phyloP scores from a whole-genome alignment of 2,797 vertebrate genomes.

The Notolabrus celidotus region DNA sequence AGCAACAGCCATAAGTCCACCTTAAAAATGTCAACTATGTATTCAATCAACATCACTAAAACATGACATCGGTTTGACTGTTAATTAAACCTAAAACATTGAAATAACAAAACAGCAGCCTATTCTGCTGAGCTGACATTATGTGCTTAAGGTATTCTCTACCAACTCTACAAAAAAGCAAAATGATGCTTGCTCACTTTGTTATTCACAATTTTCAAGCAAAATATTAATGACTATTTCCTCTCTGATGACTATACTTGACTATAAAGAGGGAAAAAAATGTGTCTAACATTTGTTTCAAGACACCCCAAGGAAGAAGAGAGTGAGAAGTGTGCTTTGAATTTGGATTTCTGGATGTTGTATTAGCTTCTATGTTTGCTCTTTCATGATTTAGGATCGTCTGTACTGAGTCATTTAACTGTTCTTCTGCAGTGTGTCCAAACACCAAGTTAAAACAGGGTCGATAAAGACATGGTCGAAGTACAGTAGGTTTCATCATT shows the following conservation, averaged over 20 bases:
- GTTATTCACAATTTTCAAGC: not conserved
- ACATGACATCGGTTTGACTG: not conserved
- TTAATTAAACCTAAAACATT: not conserved
- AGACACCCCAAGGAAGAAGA: not conserved
- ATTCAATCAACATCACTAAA: not conserved
- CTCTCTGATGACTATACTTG: not conserved
- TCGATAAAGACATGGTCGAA: too few species aligned
- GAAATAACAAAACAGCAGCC: not conserved
- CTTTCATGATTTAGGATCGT: not conserved
- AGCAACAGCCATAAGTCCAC: not conserved
- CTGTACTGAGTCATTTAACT: not conserved
- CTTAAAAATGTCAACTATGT: not conserved
- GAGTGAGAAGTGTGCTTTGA: not conserved
- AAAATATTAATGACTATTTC: not conserved
- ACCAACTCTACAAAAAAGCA: not conserved
- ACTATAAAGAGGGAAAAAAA: not conserved
- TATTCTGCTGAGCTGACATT: too few species aligned
- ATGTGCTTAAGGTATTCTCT: not conserved
- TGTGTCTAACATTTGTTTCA: not conserved
- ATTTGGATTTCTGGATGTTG: not conserved
- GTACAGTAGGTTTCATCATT: too few species aligned
- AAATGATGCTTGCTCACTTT: not conserved
- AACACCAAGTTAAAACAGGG: too few species aligned
- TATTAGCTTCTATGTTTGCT: not conserved
- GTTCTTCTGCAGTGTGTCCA: not conserved